Base-by-base conservation (phyloP, 2,888 invertebrate genomes). In the Heteromyza rotundicornis region DNA sequence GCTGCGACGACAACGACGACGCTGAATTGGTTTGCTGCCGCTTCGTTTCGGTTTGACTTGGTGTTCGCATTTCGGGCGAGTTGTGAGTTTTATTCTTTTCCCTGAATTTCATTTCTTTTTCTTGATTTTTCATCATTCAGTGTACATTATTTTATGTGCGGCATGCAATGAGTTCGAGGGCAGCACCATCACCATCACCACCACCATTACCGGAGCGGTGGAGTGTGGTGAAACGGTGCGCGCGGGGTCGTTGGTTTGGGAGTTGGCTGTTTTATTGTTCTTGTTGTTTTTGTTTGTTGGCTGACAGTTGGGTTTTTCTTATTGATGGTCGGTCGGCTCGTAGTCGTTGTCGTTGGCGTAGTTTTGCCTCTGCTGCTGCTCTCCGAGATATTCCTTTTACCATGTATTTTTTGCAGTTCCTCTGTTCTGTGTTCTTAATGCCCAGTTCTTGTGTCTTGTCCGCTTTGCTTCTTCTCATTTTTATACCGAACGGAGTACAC, bases 151-250 rank as follows among this genome's bases (percentile, higher is more conserved):
- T 60, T 69, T 20, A 7, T 50, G 50, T 58, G 44, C 32, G 40
- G 47, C 66, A 63, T 69, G 69, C 69, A 67, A 65, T 55, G 62
- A 55, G 54, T 62, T 58, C 49, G 54, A 64, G 65, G 62, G 62
- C 62, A 63, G 51, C 59, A 57, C 59, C 59, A 53, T 24, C 55
- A 27, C n/a, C 57, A 24, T 50, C 64, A 50, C 27, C 58, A 47
- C 3, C n/a, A 5, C 53, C 22, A 40, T 40, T 12, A 14, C 10
- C 3, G 16, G 8, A 47, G 47, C n/a, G 40, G 40, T 47, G 20
- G 36, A 20, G 1, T 19, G 50, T 44, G 19, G 14, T 22, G 40
- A 2, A 32, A n/a, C 12, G 17, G n/a, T 23, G 22, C 22, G 40
- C 53, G 27, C 2, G 49, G 8, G 17, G 40, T 19, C 20, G 47